A percentile compares a stretch with the other conserved stretches of the same genome.
phyloP scores from a whole-genome alignment of 2,113 vertebrate genomes.

The Cichladusa arquata region DNA sequence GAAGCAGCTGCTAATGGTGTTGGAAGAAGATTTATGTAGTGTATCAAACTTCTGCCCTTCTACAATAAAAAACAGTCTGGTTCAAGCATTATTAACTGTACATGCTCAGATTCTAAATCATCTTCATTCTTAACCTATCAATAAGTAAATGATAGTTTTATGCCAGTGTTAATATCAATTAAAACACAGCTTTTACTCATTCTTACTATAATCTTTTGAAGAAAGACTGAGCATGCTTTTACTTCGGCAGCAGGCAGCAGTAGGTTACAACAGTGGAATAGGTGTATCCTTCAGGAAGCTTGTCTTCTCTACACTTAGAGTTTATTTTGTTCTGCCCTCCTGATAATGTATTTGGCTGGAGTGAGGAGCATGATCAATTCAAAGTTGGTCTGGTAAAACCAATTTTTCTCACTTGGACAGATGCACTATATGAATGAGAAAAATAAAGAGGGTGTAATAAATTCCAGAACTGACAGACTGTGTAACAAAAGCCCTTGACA shows the following conservation, averaged over 20 bases:
- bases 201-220: background rate
- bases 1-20: background rate
- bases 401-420: background rate
- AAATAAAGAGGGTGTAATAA: background rate
- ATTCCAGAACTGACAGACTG: background rate
- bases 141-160: background rate
- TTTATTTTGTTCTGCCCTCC: background rate
- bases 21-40: background rate
- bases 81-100: background rate
- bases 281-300: background rate
- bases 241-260: background rate
- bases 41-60: background rate
- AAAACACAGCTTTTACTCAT: background rate
- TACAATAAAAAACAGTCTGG: background rate
- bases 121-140: background rate
- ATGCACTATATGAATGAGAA: background rate
- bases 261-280: background rate
- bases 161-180: background rate
- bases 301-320: background rate
- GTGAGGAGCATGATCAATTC: background rate
- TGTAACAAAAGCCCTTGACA: background rate
- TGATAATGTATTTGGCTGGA: background rate
- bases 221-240: background rate
- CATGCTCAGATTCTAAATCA: background rate
- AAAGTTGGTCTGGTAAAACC: background rate